phyloP scores from a whole-genome alignment of 2,113 vertebrate species.

The Notarius lentiginosus region DNA sequence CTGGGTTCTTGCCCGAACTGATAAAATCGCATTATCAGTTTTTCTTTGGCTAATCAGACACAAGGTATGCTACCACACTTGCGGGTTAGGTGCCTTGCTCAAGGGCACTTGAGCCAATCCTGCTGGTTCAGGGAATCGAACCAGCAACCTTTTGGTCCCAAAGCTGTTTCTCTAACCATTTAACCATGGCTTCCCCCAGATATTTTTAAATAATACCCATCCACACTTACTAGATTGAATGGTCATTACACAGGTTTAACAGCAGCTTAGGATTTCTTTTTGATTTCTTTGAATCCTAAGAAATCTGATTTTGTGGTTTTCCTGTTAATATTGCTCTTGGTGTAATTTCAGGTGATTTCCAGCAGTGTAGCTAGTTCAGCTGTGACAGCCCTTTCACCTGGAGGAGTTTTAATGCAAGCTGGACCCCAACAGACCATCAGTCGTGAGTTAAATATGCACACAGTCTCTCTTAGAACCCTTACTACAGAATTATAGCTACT shows the following conservation, averaged over 20 bases:
- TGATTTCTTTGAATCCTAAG: neutral
- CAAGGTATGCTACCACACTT: too few relatives aligned
- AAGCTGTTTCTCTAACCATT: too few relatives aligned
- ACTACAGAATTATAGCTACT: neutral
- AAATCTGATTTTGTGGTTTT: neutral
- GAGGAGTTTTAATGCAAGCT: slow-evolving; percentile 92
- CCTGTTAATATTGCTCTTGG: neutral
- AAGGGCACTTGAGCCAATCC: too few relatives aligned
- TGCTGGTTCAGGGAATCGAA: too few relatives aligned
- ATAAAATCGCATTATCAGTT: too few relatives aligned
- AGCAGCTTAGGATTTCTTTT: too few relatives aligned
- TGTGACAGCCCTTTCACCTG: slow-evolving; percentile 89
- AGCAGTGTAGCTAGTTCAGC: slow-evolving; percentile 85
- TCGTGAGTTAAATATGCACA: slow-evolving; percentile 75
- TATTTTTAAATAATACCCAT: neutral
- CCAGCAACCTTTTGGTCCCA: too few relatives aligned
- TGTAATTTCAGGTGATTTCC: slow-evolving; percentile 83
- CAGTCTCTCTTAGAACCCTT: neutral
- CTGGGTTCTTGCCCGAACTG: too few relatives aligned
- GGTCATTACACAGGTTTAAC: neutral
- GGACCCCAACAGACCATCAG: slow-evolving; percentile 92
- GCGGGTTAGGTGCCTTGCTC: too few relatives aligned
- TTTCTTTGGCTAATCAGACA: too few relatives aligned
- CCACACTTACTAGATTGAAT: neutral
- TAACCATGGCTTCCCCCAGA: too few relatives aligned